Evolutionary conservation across 2,113 vertebrate species (phyloP).

Genomic region (Xiphophorus maculatus): DNA sequence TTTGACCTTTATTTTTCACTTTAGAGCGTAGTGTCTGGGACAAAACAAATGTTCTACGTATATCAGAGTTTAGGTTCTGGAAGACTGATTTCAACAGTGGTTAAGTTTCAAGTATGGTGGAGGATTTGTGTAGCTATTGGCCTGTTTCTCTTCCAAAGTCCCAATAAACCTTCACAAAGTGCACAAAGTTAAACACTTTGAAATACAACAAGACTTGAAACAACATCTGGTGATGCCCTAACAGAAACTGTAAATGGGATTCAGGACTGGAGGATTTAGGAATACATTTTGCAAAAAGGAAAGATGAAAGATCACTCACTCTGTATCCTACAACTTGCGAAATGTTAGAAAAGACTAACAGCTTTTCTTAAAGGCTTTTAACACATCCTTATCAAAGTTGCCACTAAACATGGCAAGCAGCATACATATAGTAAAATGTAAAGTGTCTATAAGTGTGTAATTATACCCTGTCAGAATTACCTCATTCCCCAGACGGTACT

Average conservation of each 20-base stretch:
- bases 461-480: slow-evolving; percentile 73
- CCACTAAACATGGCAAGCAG: background rate
- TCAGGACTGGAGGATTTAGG: background rate
- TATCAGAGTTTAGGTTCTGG: no score
- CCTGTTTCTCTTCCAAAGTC: no score
- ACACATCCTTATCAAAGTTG: background rate
- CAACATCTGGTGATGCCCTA: background rate
- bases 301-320: background rate
- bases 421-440: background rate
- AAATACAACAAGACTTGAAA: background rate
- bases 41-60: background rate
- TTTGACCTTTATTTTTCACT: background rate
- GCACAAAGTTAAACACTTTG: background rate
- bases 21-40: background rate
- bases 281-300: background rate
- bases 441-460: background rate
- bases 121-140: no score
- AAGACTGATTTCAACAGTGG: no score
- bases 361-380: background rate
- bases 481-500: slow-evolving; percentile 88
- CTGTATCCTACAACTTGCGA: background rate
- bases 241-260: no score
- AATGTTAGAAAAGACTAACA: background rate
- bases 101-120: no score
- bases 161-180: no score